These are phyloP conservation scores for Oegoconia quadripuncta DNA, from an alignment of 2,888 invertebrate species.

Conservation along the genomic window DNA sequence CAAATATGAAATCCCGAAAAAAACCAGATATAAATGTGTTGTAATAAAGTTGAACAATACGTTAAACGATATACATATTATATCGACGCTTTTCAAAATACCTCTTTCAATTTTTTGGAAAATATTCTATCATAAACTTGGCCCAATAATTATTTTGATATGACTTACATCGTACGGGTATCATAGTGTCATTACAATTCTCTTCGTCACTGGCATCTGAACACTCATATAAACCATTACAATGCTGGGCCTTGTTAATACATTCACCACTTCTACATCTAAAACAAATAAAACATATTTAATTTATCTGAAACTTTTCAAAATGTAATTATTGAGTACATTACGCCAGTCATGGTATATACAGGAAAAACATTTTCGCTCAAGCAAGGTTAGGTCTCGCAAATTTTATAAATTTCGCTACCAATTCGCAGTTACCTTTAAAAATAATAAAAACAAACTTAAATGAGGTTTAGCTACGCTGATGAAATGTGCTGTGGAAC, in stretches of 20 bases:
- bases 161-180: conserved; percentile 36
- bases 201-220: conserved; percentile 77
- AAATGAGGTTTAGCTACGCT: too few relatives aligned
- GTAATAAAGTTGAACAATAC: too few relatives aligned
- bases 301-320: too few relatives aligned
- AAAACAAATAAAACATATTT: conserved; percentile 36
- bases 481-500: too few relatives aligned
- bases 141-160: neutral
- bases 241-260: conserved; percentile 56
- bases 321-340: too few relatives aligned
- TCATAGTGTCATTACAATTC: conserved; percentile 63
- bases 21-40: too few relatives aligned
- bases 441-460: too few relatives aligned
- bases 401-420: neutral
- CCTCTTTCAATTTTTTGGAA: neutral
- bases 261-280: conserved; percentile 72
- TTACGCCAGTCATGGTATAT: too few relatives aligned
- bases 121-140: neutral
- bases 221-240: conserved; percentile 81
- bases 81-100: too few relatives aligned
- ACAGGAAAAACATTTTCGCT: neutral
- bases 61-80: too few relatives aligned
- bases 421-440: neutral
- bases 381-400: neutral
- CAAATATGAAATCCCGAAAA: too few relatives aligned